Evolutionary conservation across 2,113 vertebrate species (phyloP).

Genomic region (Seriola dumerili): DNA sequence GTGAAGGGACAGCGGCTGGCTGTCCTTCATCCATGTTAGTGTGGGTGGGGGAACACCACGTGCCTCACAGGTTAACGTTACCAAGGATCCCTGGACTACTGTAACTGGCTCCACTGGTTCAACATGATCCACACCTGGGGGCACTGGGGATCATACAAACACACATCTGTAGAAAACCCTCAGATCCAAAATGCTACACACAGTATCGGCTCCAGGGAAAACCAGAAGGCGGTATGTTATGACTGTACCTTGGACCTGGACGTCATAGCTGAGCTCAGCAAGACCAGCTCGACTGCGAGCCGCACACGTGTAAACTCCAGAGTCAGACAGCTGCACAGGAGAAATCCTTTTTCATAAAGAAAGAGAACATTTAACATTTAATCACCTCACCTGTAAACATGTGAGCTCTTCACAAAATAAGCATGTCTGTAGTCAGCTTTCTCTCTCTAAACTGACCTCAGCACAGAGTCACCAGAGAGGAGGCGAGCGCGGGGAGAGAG

Average conservation of each 20-base stretch:
- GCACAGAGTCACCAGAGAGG: conserved; percentile 83
- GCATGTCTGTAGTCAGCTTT: neutral
- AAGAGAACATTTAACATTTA: conserved; percentile 25
- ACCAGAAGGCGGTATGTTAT: conserved; percentile 1
- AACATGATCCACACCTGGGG: conserved; percentile 84
- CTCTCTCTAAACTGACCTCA: conserved; percentile 83
- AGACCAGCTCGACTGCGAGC: conserved; percentile 89
- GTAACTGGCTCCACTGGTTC: conserved; percentile 86
- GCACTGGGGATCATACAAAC: conserved; percentile 77
- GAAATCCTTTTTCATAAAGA: conserved; percentile 86
- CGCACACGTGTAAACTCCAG: conserved; percentile 90
- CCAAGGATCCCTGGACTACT: conserved; percentile 85
- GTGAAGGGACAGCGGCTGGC: conserved; percentile 84
- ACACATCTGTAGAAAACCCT: conserved; percentile 8
- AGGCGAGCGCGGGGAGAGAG: conserved; percentile 87
- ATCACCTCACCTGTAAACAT: conserved; percentile 1
- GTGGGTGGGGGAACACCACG: conserved; percentile 86
- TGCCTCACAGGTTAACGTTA: conserved; percentile 90
- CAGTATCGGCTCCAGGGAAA: neutral
- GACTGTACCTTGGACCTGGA: conserved; percentile 89
- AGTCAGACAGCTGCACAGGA: conserved; percentile 87
- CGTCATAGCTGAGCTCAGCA: conserved; percentile 86
- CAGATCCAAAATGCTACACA: neutral
- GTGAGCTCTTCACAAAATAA: neutral
- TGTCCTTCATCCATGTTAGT: conserved; percentile 91